A percentile compares a stretch with the other conserved stretches of the same genome.
Conservation (phyloP, 2,797 vertebrate genomes). For the Cheirogaleus major region DNA sequence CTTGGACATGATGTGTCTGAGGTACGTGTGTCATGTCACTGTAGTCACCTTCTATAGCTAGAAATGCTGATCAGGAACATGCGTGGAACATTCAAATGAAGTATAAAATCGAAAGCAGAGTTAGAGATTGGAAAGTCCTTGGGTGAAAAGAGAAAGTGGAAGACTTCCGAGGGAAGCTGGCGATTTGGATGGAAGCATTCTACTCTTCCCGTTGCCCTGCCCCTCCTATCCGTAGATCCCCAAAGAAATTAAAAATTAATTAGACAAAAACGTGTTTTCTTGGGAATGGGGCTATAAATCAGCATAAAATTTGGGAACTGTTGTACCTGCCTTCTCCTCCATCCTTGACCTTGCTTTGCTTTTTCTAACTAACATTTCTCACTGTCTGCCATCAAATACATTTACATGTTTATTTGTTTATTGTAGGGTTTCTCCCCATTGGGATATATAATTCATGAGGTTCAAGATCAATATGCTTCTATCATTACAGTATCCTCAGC, state of each 20-base stretch:
- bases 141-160: not conserved
- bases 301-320: not conserved
- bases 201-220: not conserved
- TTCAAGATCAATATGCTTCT: not conserved
- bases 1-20: not conserved
- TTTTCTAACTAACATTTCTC: not conserved
- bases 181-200: not conserved
- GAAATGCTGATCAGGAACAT: not conserved
- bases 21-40: not conserved
- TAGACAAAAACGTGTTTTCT: not conserved
- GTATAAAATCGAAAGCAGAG: not conserved
- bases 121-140: not conserved
- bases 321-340: not conserved
- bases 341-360: not conserved
- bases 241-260: not conserved
- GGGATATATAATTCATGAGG: not conserved
- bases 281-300: not conserved
- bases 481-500: not conserved
- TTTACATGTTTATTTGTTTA: not conserved
- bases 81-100: not conserved
- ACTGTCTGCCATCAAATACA: not conserved
- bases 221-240: not conserved
- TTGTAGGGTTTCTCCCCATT: not conserved
- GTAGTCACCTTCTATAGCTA: not conserved
- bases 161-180: not conserved